Evolutionary conservation across 2,888 invertebrate genomes (phyloP).

Genomic region (Drosophila kambysellisi): DNA sequence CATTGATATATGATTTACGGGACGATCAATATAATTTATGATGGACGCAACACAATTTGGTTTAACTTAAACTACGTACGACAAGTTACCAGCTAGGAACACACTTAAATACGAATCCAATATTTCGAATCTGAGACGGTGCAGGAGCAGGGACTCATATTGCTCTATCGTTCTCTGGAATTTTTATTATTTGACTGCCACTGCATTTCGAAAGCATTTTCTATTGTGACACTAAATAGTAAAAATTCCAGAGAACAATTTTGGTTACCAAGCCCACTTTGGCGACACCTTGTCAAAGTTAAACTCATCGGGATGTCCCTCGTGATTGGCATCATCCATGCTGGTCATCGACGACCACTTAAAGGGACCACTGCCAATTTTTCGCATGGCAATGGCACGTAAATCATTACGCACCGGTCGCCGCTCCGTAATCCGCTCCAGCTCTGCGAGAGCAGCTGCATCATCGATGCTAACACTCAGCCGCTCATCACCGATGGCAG

Average conservation of each 20-base stretch:
- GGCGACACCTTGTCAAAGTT: conserved; percentile 84
- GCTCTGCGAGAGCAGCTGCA: conserved; percentile 80
- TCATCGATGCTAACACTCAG: conserved; percentile 80
- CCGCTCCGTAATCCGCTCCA: conserved; percentile 83
- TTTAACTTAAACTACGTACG: conserved; percentile 16
- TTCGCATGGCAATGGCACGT: conserved; percentile 81
- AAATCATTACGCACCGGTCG: conserved; percentile 84
- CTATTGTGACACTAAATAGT: conserved; percentile 9
- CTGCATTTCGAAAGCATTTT: not conserved
- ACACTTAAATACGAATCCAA: conserved; percentile 36
- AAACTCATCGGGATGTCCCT: conserved; percentile 84
- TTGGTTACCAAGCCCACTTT: conserved; percentile 83
- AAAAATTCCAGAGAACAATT: conserved; percentile 1
- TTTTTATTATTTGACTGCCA: too few species aligned
- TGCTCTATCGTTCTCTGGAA: conserved; percentile 18
- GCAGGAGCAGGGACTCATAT: conserved; percentile 35
- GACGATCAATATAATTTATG: conserved; percentile 37
- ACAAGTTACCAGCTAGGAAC: conserved; percentile 60
- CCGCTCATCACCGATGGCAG: conserved; percentile 78
- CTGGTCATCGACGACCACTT: conserved; percentile 83
- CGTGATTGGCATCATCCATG: conserved; percentile 76
- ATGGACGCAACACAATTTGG: conserved; percentile 63
- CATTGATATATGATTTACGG: conserved; percentile 26
- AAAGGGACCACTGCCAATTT: conserved; percentile 80
- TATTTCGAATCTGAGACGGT: conserved; percentile 22